A percentile compares a stretch with the other conserved stretches of the same genome.
Evolutionary conservation across 1,140 invertebrate species (phyloP).

Genomic region (Drosophila sechellia): DNA sequence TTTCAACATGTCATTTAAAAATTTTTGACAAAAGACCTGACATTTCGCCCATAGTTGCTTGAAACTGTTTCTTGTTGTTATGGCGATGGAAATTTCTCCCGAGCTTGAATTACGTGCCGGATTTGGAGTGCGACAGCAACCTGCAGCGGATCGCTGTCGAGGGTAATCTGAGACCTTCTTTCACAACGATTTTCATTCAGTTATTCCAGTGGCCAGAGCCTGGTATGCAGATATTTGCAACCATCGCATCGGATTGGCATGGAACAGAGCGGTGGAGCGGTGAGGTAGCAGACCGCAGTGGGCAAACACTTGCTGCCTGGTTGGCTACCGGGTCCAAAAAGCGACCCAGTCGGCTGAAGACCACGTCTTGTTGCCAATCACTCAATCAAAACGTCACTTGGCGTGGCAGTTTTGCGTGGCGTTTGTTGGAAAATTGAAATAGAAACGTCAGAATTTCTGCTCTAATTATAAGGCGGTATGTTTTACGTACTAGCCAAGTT

Average conservation of each 20-base stretch:
- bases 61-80: conserved; percentile 9
- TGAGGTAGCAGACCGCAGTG: conserved; percentile 55
- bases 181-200: conserved; percentile 82
- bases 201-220: conserved; percentile 40
- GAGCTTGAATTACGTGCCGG: conserved; percentile 76
- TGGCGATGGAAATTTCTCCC: conserved; percentile 73
- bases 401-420: conserved; percentile 81
- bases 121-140: conserved; percentile 62
- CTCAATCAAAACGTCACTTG: conserved; percentile 84
- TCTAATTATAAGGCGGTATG: conserved; percentile 84
- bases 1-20: not conserved
- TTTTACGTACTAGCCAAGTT: conserved; percentile 75
- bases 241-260: conserved; percentile 28
- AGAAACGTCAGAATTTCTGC: conserved; percentile 84
- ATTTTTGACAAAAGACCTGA: not conserved
- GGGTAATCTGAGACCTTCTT: conserved; percentile 78
- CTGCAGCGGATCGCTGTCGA: conserved; percentile 25
- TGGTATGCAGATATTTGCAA: conserved; percentile 83
- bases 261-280: not conserved
- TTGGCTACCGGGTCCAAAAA: conserved; percentile 54
- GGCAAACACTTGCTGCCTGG: conserved; percentile 80
- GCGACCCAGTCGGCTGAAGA: conserved; percentile 14
- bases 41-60: conserved; percentile 7
- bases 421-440: conserved; percentile 84
- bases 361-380: conserved; percentile 83